Evolutionary conservation across 2,113 vertebrate species (phyloP).

Genomic region (Sinosuthora webbiana): DNA sequence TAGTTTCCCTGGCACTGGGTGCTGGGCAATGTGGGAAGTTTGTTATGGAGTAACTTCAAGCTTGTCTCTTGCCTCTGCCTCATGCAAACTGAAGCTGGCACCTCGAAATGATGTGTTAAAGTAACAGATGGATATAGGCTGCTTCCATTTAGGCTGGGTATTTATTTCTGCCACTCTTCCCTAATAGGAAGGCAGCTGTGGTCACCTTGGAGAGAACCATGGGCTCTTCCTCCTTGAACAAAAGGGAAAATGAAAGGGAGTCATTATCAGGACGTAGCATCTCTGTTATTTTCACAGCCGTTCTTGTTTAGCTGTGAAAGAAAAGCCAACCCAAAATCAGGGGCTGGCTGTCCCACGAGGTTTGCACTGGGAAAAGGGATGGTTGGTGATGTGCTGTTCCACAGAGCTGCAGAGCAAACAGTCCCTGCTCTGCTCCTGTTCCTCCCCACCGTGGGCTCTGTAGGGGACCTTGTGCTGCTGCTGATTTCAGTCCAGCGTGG

Average conservation of each 20-base stretch:
- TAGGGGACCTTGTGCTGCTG: background rate
- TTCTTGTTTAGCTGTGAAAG: background rate
- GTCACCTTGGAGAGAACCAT: slow-evolving; percentile 30
- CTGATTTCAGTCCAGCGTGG: background rate
- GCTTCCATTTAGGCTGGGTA: background rate
- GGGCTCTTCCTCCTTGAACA: background rate
- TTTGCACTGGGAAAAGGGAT: background rate
- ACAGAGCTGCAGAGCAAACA: background rate
- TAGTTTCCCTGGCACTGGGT: background rate
- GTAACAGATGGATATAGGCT: background rate
- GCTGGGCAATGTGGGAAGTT: background rate
- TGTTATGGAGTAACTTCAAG: background rate
- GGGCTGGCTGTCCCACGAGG: background rate
- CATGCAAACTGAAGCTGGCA: background rate
- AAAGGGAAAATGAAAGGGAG: background rate
- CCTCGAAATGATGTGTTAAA: background rate
- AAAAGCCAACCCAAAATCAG: background rate
- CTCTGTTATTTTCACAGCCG: background rate
- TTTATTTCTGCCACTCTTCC: background rate
- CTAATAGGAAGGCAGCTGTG: background rate
- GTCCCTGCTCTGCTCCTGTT: background rate
- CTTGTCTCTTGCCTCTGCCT: background rate
- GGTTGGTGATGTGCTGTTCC: background rate
- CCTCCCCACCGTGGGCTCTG: background rate
- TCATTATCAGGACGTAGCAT: background rate